Conservation (phyloP, 2,113 vertebrate genomes). For the Calonectris borealis region DNA sequence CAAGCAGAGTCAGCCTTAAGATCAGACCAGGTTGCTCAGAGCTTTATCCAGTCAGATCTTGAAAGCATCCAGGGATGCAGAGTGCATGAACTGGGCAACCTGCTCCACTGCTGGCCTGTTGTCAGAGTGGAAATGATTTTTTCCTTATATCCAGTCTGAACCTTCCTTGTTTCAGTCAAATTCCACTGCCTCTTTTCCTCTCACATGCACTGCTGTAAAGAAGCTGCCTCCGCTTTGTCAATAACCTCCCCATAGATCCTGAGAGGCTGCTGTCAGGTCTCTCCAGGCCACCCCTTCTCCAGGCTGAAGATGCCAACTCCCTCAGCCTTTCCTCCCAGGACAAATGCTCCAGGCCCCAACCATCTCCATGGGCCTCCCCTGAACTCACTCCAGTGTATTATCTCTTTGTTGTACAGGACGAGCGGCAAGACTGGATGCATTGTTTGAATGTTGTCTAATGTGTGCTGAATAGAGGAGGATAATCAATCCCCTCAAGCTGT, state of each 20-base stretch:
- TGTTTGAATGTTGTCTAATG: not conserved
- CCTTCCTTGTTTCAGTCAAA: not conserved
- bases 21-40: not conserved
- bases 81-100: not conserved
- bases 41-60: not conserved
- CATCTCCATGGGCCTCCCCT: not conserved
- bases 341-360: not conserved
- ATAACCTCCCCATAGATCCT: not conserved
- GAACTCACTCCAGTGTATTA: not conserved
- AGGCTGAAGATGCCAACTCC: not conserved
- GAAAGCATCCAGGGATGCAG: not conserved
- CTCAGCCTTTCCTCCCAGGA: not conserved
- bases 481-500: not conserved
- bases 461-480: not conserved
- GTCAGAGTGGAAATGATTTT: not conserved
- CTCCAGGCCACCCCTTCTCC: not conserved
- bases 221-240: not conserved
- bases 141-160: not conserved
- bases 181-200: not conserved
- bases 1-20: not conserved
- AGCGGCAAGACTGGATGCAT: not conserved
- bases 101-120: not conserved
- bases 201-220: not conserved
- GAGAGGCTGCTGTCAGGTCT: not conserved
- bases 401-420: not conserved